These are phyloP conservation scores for Gavia stellata DNA, from an alignment of 2,113 vertebrate species.

Conservation along the genomic window DNA sequence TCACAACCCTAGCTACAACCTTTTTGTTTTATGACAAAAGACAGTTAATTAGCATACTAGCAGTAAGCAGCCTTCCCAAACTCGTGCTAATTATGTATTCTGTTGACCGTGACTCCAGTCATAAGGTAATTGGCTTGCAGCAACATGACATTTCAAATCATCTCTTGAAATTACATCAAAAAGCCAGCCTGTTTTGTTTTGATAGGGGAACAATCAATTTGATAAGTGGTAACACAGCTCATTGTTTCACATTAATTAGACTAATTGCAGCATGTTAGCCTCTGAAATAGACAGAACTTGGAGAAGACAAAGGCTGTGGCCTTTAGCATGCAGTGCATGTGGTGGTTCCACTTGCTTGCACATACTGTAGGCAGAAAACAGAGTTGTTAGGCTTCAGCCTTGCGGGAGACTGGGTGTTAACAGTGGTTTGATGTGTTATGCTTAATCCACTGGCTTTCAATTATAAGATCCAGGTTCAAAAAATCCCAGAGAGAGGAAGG, in stretches of 20 bases:
- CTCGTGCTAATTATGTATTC: slow-evolving; percentile 87
- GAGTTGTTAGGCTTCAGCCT: slow-evolving; percentile 69
- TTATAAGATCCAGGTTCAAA: slow-evolving; percentile 30
- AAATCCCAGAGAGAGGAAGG: not conserved
- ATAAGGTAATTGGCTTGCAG: slow-evolving; percentile 90
- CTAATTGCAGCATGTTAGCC: slow-evolving; percentile 89
- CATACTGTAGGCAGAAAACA: slow-evolving; percentile 66
- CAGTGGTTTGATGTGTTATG: slow-evolving; percentile 60
- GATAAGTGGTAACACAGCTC: slow-evolving; percentile 91
- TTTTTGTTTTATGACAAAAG: slow-evolving; percentile 85
- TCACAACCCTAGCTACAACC: slow-evolving; percentile 72
- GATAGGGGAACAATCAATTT: slow-evolving; percentile 94
- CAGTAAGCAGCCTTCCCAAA: slow-evolving; percentile 83
- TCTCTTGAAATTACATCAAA: slow-evolving; percentile 92
- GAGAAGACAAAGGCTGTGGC: slow-evolving; percentile 80
- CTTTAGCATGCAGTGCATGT: slow-evolving; percentile 74
- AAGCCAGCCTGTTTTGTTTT: slow-evolving; percentile 87
- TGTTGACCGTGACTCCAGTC: slow-evolving; percentile 86
- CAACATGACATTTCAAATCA: slow-evolving; percentile 94
- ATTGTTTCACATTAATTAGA: slow-evolving; percentile 95
- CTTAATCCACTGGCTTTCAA: slow-evolving; percentile 59
- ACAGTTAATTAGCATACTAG: slow-evolving; percentile 86
- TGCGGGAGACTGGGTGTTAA: slow-evolving; percentile 66
- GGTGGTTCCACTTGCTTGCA: slow-evolving; percentile 72
- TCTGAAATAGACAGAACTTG: slow-evolving; percentile 82